phyloP scores from a whole-genome alignment of 1,140 invertebrate genomes.

The Psilanteris sp. region DNA sequence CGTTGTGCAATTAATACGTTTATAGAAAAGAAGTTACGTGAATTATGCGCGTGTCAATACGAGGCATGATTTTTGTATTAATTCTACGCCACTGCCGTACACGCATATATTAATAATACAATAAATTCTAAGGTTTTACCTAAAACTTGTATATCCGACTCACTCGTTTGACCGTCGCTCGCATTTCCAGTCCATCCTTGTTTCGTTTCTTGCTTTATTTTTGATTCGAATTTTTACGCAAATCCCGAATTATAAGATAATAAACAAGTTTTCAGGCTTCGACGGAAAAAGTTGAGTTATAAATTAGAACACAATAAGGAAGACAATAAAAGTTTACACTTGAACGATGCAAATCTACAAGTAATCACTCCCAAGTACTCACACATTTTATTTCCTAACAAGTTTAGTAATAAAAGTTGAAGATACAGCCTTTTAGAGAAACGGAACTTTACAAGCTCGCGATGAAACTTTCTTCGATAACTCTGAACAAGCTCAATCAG shows the following conservation, averaged over 20 bases:
- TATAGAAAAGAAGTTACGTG: no score
- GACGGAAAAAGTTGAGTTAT: slow-evolving; percentile 13
- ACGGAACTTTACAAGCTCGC: slow-evolving; percentile 54
- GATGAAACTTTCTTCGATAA: slow-evolving; percentile 58
- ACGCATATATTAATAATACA: no score
- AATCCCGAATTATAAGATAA: slow-evolving; percentile 10
- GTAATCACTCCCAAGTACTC: slow-evolving; percentile 51
- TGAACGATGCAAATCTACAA: slow-evolving; percentile 50
- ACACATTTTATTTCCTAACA: slow-evolving; percentile 53
- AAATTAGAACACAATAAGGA: slow-evolving; percentile 49
- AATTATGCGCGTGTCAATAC: no score
- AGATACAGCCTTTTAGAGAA: slow-evolving; percentile 42
- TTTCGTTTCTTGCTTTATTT: no score
- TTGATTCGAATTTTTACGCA: no score
- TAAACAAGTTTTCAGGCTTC: slow-evolving; percentile 11
- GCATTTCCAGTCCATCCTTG: no score
- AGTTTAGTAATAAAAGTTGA: slow-evolving; percentile 58
- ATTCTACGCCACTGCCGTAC: no score
- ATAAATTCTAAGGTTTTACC: no score
- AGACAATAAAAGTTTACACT: slow-evolving; percentile 50
- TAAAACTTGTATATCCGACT: no score
- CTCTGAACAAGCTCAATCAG: slow-evolving; percentile 57
- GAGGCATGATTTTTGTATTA: no score
- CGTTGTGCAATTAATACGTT: no score
- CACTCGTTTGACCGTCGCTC: no score